Evolutionary conservation across 2,797 vertebrate species (phyloP), one percentile per base, ranked within the genome.

Genomic region (Falco naumanni): DNA sequence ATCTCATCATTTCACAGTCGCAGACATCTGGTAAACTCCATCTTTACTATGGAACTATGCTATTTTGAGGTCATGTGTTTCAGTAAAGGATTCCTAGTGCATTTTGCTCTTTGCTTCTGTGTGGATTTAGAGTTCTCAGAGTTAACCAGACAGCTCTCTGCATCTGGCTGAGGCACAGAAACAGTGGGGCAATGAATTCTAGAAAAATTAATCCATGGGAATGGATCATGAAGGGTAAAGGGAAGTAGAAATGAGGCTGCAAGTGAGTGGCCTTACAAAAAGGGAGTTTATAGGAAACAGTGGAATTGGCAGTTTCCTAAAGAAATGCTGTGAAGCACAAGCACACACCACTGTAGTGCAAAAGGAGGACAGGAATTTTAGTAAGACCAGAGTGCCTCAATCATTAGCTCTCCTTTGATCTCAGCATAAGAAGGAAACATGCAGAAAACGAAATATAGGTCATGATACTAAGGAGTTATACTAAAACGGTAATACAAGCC

Each of bases 21-120:
- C 72, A 95, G 94, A 93, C 95, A 93, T 96, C 95, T 96, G 96
- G 91, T 81, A 95, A 96, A 95, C 83, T 92, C 96, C 95, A 95
- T 96, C 94, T 97, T 95, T 90, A 93, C 95, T 90, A 69, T 18
- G 65, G 91, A 94, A 50, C 85, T 84, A n/a, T 95, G 85, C 95
- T 95, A 90, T 96, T 94, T 93, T 95, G 92, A 95, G 96, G 95
- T 96, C 94, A 90, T 68, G 75, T 66, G 54, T 96, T 92, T 89
- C 88, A 85, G 88, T 80, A 89, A 87, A 92, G 56, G 70, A 83
- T 89, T 96, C 81, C 60, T 87, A 50, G 45, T 85, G 81, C 29
- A 15, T 95, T 97, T 95, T 85, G 45, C 71, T 96, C 81, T 97
- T 95, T 83, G 45, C 68, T 96, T 78, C 88, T 87, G 16, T 85